phyloP scores from a whole-genome alignment of 2,888 invertebrate genomes.

The Diplolepis rosae region DNA sequence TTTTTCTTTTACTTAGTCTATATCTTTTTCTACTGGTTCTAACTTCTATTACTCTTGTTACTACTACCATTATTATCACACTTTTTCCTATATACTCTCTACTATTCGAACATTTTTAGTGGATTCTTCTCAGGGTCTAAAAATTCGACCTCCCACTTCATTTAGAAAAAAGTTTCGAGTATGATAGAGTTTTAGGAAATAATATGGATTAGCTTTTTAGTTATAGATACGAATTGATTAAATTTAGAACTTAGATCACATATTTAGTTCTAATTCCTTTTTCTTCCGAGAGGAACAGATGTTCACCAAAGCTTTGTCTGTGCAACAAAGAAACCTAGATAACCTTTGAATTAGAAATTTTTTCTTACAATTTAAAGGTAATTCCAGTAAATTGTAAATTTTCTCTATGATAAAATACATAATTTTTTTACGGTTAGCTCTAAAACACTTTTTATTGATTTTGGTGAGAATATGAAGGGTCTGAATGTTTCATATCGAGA shows the following conservation, averaged over 20 bases:
- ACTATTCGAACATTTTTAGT: neutral
- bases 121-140: conserved; percentile 15
- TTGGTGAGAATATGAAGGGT: too few relatives aligned
- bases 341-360: neutral
- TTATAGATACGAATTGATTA: neutral
- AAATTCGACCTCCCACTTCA: conserved; percentile 12
- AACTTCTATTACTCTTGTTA: conserved; percentile 29
- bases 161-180: neutral
- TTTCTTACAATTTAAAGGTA: neutral
- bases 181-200: neutral
- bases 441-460: too few relatives aligned
- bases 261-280: neutral
- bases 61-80: conserved; percentile 20
- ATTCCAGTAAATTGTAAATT: neutral
- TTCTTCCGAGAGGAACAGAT: neutral
- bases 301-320: neutral
- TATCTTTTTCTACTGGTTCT: conserved; percentile 13
- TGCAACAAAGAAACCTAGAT: neutral
- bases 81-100: neutral
- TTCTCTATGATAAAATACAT: too few relatives aligned
- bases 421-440: too few relatives aligned
- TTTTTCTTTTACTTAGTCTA: conserved; percentile 4
- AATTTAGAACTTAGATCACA: conserved; percentile 19
- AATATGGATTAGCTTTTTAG: neutral
- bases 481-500: too few relatives aligned